A percentile compares a stretch with the other conserved stretches of the same genome.
Evolutionary conservation across 2,113 vertebrate species (phyloP).

Genomic region (Odontesthes bonariensis): DNA sequence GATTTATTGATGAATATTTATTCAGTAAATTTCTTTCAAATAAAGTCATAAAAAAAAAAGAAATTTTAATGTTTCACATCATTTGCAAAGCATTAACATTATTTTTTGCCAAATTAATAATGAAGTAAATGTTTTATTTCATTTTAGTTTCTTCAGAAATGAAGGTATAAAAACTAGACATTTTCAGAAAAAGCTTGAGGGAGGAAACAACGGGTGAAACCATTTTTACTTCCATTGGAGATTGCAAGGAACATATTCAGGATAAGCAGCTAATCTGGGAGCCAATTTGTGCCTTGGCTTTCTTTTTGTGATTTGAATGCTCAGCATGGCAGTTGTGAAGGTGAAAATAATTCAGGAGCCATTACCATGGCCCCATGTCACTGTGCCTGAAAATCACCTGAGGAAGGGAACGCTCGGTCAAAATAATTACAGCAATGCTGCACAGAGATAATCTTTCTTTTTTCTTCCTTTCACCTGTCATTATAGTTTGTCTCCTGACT

Average conservation of each 20-base stretch:
- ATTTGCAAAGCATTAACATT: neutral
- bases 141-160: neutral
- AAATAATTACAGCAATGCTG: conserved; percentile 62
- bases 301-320: conserved; percentile 64
- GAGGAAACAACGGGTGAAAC: conserved; percentile 23
- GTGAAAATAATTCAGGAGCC: conserved; percentile 66
- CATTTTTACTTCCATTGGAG: conserved; percentile 37
- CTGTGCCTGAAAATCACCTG: conserved; percentile 37
- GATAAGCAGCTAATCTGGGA: conserved; percentile 67
- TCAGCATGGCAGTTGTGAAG: conserved; percentile 56
- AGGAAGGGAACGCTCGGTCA: conserved; percentile 58
- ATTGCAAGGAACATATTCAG: conserved; percentile 45
- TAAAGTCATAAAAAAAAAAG: too few species aligned
- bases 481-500: conserved; percentile 26
- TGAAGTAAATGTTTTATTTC: neutral
- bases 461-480: conserved; percentile 30
- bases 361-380: conserved; percentile 55
- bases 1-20: too few species aligned
- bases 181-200: neutral
- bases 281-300: conserved; percentile 46
- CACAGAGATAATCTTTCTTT: conserved; percentile 26
- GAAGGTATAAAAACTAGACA: neutral
- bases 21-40: too few species aligned
- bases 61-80: neutral
- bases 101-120: too few species aligned